Base-by-base conservation (phyloP, 2,888 invertebrate species). In the Zele albiditarsus region DNA sequence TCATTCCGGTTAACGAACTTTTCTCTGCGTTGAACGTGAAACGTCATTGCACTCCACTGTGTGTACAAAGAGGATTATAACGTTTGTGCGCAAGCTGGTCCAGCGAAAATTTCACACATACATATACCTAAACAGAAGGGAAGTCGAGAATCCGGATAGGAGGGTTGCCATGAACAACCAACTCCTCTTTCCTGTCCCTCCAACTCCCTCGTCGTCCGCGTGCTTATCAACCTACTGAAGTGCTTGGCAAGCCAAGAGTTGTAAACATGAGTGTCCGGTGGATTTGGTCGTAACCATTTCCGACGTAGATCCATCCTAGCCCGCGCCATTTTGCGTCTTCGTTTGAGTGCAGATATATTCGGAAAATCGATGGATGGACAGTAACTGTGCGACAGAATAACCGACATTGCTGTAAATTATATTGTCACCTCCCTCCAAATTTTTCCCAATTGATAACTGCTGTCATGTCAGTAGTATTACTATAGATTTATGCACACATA, bases 401-500 rank as follows among this genome's bases (percentile, higher is more conserved):
- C 14, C 58, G 49, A 20, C 67, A 28, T 31, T 73, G 28, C 67
- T 66, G 67, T 66, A 38, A 67, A 73, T 67, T 73, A 67, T 73
- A 73, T 67, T 73, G 73, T 57, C 73, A 67, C 67, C 60, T 72
- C 58, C 57, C 27, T 23, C 57, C 25, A 27, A 73, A 73, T 38
- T 73, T 73, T 65, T 38, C 38, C 27, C 66, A 73, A 73, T 73
- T 73, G 67, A 73, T 73, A 73, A 66, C 23, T 63, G 33, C 20
- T 31, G n/a, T 4, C n/a, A 62, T 31, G 28, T 28, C 8, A 31
- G 27, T 14, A 2, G 6, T 28, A 65, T 20, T 14, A 12, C 23
- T 20, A 33, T 33, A 23, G 12, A 62, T 62, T 6, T 3, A n/a
- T 62, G 12, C 4, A 20, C 23, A 33, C 25, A 38, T 65, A 23